These are phyloP conservation scores for Pristionchus japonicus DNA, from an alignment of 2,888 invertebrate genomes.

Conservation along the genomic window DNA sequence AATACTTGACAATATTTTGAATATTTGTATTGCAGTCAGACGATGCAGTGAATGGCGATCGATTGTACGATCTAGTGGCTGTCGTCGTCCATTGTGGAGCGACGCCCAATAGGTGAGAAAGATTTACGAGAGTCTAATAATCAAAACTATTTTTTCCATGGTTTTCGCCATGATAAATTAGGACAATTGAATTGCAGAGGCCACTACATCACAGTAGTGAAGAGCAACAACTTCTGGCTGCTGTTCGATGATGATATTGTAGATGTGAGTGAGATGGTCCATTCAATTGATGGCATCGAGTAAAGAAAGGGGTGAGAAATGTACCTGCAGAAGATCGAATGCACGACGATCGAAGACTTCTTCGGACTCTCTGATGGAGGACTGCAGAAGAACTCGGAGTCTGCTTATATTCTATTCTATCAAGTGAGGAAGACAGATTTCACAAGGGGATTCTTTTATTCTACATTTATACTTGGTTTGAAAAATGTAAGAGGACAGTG, in stretches of 20 bases:
- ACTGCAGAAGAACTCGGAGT: conserved; percentile 98
- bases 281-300: not conserved
- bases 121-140: not conserved
- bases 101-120: conserved; percentile 85
- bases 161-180: not conserved
- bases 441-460: too few relatives aligned
- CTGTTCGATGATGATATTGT: conserved; percentile 99
- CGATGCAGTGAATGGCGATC: conserved; percentile 97
- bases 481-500: too few relatives aligned
- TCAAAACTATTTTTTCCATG: not conserved
- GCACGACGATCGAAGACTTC: conserved; percentile 98
- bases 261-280: conserved; percentile 85
- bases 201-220: conserved; percentile 99
- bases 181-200: conserved; percentile 81
- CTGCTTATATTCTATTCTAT: conserved; percentile 99
- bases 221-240: conserved; percentile 98
- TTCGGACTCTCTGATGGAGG: conserved; percentile 87
- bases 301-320: not conserved
- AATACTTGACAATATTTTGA: too few relatives aligned
- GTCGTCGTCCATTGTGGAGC: conserved; percentile 99
- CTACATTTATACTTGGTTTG: too few relatives aligned
- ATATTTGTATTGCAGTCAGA: conserved; percentile 93
- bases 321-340: conserved; percentile 92
- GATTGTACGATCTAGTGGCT: conserved; percentile 97
- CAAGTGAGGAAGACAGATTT: too few relatives aligned